A percentile compares a stretch with the other conserved stretches of the same genome.
Conservation (phyloP, 1,140 invertebrate genomes). For the Agrilus planipennis region DNA sequence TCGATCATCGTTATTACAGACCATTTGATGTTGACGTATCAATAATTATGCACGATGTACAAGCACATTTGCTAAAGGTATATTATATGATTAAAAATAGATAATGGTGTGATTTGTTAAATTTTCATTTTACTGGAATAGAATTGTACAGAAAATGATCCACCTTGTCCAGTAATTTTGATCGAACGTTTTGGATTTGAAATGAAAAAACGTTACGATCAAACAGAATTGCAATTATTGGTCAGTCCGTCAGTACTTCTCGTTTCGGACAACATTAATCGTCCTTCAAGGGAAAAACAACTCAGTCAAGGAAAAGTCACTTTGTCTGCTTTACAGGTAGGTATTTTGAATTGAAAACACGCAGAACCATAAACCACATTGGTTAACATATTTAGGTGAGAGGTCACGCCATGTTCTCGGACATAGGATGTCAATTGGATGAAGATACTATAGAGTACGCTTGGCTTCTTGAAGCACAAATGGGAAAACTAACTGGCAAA, state of each 20-base stretch:
- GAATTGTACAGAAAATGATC: conserved; percentile 75
- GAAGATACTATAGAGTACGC: conserved; percentile 95
- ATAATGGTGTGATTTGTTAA: background rate
- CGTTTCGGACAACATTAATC: conserved; percentile 56
- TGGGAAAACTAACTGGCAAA: conserved; percentile 71
- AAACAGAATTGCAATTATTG: conserved; percentile 83
- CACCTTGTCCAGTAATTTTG: conserved; percentile 79
- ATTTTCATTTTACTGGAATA: conserved; percentile 19
- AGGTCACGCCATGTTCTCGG: conserved; percentile 96
- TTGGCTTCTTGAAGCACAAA: conserved; percentile 78
- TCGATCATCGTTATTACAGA: conserved; percentile 78
- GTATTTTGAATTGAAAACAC: conserved; percentile 8
- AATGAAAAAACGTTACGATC: conserved; percentile 86
- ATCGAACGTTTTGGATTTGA: conserved; percentile 91
- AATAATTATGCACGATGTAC: conserved; percentile 90
- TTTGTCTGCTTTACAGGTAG: conserved; percentile 75
- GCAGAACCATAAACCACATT: conserved; percentile 43
- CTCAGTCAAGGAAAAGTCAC: conserved; percentile 81
- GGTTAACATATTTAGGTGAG: conserved; percentile 44
- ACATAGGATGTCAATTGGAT: conserved; percentile 74
- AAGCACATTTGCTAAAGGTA: conserved; percentile 79
- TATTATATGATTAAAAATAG: conserved; percentile 5
- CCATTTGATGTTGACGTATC: conserved; percentile 85
- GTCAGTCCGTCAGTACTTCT: conserved; percentile 80
- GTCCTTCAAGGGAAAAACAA: conserved; percentile 58